phyloP scores from a whole-genome alignment of 2,797 vertebrate species.

The Etheostoma nigrum region DNA sequence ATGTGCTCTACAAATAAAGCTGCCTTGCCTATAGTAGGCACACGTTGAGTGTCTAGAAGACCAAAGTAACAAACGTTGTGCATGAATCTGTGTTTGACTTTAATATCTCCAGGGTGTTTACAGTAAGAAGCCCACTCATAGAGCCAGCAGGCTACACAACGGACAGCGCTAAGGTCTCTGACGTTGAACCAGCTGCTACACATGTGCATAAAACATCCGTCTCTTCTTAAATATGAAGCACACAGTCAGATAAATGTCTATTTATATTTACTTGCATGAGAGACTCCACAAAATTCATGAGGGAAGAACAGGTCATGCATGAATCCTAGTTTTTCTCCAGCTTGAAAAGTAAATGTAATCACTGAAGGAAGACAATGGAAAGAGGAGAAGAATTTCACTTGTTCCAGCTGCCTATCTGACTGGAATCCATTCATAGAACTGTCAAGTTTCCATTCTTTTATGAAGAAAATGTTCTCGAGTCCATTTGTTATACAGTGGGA shows the following conservation, averaged over 20 bases:
- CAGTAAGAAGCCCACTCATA: neutral
- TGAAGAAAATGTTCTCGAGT: neutral
- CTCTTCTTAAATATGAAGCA: conserved; percentile 18
- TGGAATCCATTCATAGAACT: neutral
- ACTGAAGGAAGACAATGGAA: conserved; percentile 5
- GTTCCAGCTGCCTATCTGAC: conserved; percentile 8
- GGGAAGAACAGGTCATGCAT: conserved; percentile 9
- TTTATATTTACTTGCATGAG: conserved; percentile 32
- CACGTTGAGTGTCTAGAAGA: neutral
- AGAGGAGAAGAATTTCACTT: conserved; percentile 1
- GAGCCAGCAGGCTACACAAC: conserved; percentile 3
- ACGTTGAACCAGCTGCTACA: conserved; percentile 21
- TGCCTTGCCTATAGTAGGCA: too few relatives aligned
- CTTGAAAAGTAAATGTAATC: conserved; percentile 25
- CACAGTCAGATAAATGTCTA: conserved; percentile 11
- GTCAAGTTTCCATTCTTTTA: conserved; percentile 13
- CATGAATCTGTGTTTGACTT: conserved; percentile 7
- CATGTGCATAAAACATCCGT: conserved; percentile 10
- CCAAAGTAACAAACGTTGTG: neutral
- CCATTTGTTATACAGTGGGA: neutral
- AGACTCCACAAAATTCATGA: conserved; percentile 25
- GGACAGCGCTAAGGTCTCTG: conserved; percentile 3
- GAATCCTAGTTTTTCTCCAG: neutral
- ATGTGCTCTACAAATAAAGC: too few relatives aligned
- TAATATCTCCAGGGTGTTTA: neutral